Conservation (phyloP, 1,140 invertebrate genomes). For the Leptinotarsa texana region DNA sequence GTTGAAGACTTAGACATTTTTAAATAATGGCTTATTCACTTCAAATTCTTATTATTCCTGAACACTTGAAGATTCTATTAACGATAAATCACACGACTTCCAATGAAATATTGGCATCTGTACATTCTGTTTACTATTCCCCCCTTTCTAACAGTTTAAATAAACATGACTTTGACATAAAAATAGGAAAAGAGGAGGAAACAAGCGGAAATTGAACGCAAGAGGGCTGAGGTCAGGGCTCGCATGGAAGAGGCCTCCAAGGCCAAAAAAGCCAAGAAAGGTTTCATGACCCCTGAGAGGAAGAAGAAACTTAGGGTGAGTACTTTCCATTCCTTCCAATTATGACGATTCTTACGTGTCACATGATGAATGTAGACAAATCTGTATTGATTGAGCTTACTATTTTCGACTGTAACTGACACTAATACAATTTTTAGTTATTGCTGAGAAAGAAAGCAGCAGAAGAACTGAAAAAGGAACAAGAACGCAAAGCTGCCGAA, state of each 20-base stretch:
- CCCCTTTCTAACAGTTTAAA: background rate
- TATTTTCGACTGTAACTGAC: too few species aligned
- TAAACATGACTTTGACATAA: background rate
- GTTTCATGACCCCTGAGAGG: constrained; percentile 98
- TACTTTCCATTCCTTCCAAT: constrained; percentile 37
- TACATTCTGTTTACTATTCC: constrained; percentile 8
- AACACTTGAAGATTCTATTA: too few species aligned
- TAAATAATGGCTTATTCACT: too few species aligned
- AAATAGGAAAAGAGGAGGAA: constrained; percentile 88
- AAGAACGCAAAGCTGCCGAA: constrained; percentile 96
- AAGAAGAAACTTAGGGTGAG: constrained; percentile 97
- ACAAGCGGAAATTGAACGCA: constrained; percentile 91
- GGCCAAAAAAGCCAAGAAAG: constrained; percentile 94
- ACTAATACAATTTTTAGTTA: constrained; percentile 63
- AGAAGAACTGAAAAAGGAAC: constrained; percentile 99
- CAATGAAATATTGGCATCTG: too few species aligned
- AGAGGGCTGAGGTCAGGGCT: constrained; percentile 92
- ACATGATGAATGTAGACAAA: too few species aligned
- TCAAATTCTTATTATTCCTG: too few species aligned
- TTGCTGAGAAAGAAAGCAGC: constrained; percentile 99
- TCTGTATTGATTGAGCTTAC: too few species aligned
- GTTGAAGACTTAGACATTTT: too few species aligned
- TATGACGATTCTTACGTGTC: background rate
- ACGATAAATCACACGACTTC: too few species aligned
- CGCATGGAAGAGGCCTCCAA: constrained; percentile 94